These are phyloP conservation scores for Hydra vulgaris DNA, from an alignment of 30 jellyfish, hydroid and myxozoan genomes.

Conservation along the genomic window DNA sequence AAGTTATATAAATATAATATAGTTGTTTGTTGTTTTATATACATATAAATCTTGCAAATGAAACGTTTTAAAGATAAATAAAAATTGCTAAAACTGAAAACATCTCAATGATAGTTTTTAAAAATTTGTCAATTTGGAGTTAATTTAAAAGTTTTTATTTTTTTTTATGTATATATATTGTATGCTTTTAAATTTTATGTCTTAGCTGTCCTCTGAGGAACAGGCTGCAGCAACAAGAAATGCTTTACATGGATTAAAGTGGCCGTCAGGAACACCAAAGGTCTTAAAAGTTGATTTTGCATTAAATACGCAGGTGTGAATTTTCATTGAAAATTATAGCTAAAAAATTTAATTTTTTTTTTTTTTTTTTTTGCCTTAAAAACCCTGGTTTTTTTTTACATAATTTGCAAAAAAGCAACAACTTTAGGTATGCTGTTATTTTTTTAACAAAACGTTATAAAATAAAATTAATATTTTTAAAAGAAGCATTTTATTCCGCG, in stretches of 20 bases:
- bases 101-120: no score
- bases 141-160: not conserved
- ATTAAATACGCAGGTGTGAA: conserved; percentile 57
- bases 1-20: no score
- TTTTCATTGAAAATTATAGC: not conserved
- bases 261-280: conserved; percentile 96
- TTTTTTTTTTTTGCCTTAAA: not conserved
- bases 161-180: not conserved
- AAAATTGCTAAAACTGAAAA: no score
- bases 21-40: no score
- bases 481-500: no score
- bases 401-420: no score
- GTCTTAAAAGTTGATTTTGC: conserved; percentile 80
- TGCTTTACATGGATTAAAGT: conserved; percentile 58
- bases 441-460: no score
- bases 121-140: no score
- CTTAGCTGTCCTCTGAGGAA: conserved; percentile 29
- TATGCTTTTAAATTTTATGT: not conserved
- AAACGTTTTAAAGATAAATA: no score
- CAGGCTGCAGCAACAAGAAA: conserved; percentile 37
- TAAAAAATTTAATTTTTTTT: not conserved
- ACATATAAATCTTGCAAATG: no score
- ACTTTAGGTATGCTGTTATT: no score
- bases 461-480: no score
- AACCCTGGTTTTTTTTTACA: not conserved